Evolutionary conservation across 2,797 vertebrate genomes (phyloP).

Genomic region (Simalia tracyae): DNA sequence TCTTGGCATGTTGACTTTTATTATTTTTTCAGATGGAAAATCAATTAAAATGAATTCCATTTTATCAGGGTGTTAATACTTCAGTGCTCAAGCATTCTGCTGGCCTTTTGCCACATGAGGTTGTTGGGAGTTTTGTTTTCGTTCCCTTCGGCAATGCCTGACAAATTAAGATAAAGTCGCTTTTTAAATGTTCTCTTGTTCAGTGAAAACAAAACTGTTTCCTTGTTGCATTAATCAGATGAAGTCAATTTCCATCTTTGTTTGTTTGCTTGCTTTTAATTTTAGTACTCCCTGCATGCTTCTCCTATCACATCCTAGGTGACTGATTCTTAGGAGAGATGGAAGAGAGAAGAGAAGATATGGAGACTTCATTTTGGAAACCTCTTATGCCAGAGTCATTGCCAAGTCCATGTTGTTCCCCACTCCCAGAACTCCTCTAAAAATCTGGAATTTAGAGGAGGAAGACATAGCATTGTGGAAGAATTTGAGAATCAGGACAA

Average conservation of each 20-base stretch:
- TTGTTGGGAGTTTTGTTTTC: conserved; percentile 41
- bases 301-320: conserved; percentile 27
- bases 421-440: neutral
- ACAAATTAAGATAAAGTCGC: conserved; percentile 85
- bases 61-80: conserved; percentile 76
- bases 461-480: neutral
- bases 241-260: conserved; percentile 70
- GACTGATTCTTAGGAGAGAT: conserved; percentile 32
- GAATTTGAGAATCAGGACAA: conserved; percentile 9
- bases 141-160: conserved; percentile 80
- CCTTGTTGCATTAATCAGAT: conserved; percentile 82
- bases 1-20: conserved; percentile 67
- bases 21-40: conserved; percentile 81
- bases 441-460: conserved; percentile 11
- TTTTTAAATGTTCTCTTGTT: conserved; percentile 81
- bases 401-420: conserved; percentile 29
- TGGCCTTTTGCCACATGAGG: conserved; percentile 69
- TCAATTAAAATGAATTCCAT: conserved; percentile 76
- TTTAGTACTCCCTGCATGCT: conserved; percentile 31
- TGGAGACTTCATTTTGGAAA: conserved; percentile 1
- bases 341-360: conserved; percentile 17
- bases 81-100: conserved; percentile 60
- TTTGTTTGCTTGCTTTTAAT: conserved; percentile 37
- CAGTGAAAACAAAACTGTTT: conserved; percentile 84
- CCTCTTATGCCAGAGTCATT: neutral